Evolutionary conservation across 2,888 invertebrate genomes (phyloP).

Genomic region (Apamea anceps): DNA sequence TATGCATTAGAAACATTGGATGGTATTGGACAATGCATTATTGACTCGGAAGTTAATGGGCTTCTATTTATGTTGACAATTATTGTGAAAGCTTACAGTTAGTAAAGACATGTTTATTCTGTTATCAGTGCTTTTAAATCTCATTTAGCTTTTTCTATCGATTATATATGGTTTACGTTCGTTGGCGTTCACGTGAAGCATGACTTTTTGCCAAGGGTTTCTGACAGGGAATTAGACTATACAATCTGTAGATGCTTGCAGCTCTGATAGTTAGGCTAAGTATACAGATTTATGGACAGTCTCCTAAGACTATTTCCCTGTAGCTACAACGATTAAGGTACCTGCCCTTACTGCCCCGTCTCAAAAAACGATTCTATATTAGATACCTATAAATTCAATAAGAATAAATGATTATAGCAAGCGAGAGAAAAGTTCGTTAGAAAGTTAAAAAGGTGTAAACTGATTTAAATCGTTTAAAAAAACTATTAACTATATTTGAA

Average conservation of each 20-base stretch:
- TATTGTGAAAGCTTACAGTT: conserved; percentile 9
- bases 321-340: neutral
- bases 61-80: conserved; percentile 15
- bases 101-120: neutral
- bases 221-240: neutral
- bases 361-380: neutral
- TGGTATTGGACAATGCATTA: conserved; percentile 29
- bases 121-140: conserved; percentile 4
- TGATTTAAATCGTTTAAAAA: neutral
- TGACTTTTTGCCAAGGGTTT: neutral
- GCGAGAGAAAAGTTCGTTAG: neutral
- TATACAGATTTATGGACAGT: neutral
- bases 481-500: neutral
- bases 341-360: neutral
- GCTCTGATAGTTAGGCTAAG: neutral
- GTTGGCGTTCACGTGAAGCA: neutral
- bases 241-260: neutral
- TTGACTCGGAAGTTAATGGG: conserved; percentile 30
- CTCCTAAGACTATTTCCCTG: too few relatives aligned
- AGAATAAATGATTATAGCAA: neutral
- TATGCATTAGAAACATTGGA: conserved; percentile 27
- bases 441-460: neutral
- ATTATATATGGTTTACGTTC: neutral
- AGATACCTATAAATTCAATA: neutral
- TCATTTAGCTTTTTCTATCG: neutral